These are phyloP conservation scores for Agrypnus murinus DNA, from an alignment of 2,888 invertebrate genomes.

Conservation along the genomic window DNA sequence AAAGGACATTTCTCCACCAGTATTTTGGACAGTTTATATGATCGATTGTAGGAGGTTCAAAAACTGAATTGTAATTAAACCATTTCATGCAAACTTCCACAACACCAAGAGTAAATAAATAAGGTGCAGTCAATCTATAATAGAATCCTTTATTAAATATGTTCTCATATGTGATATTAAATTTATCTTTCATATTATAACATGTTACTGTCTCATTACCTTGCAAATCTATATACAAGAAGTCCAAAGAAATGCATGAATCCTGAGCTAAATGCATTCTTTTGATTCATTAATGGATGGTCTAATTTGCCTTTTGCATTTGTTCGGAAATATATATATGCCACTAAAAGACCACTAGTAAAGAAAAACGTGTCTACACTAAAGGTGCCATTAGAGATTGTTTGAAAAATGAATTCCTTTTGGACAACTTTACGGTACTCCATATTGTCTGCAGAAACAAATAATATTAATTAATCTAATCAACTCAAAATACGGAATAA, in stretches of 20 bases:
- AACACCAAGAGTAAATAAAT: slow-evolving; percentile 87
- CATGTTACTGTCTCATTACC: no score
- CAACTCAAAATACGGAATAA: not conserved
- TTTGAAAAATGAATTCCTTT: slow-evolving; percentile 86
- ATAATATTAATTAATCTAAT: not conserved
- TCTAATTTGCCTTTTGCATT: slow-evolving; percentile 84
- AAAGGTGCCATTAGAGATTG: slow-evolving; percentile 85
- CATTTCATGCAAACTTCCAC: slow-evolving; percentile 92
- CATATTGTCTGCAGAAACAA: slow-evolving; percentile 78
- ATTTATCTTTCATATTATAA: no score
- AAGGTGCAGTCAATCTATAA: slow-evolving; percentile 84
- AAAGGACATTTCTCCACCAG: slow-evolving; percentile 92
- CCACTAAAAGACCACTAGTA: slow-evolving; percentile 85
- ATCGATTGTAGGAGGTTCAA: slow-evolving; percentile 88
- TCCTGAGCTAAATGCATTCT: slow-evolving; percentile 78
- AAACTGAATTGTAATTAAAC: slow-evolving; percentile 86
- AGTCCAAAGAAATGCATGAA: slow-evolving; percentile 84
- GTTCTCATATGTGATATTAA: no score
- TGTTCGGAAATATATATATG: slow-evolving; percentile 89
- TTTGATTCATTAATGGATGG: slow-evolving; percentile 75
- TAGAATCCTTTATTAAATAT: no score
- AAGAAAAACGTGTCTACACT: slow-evolving; percentile 91
- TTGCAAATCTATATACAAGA: slow-evolving; percentile 84
- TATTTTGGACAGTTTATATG: slow-evolving; percentile 87
- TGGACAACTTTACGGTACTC: slow-evolving; percentile 82